Evolutionary conservation across 1,140 invertebrate genomes (phyloP).

Genomic region (Hyposmocoma kahamanoa): DNA sequence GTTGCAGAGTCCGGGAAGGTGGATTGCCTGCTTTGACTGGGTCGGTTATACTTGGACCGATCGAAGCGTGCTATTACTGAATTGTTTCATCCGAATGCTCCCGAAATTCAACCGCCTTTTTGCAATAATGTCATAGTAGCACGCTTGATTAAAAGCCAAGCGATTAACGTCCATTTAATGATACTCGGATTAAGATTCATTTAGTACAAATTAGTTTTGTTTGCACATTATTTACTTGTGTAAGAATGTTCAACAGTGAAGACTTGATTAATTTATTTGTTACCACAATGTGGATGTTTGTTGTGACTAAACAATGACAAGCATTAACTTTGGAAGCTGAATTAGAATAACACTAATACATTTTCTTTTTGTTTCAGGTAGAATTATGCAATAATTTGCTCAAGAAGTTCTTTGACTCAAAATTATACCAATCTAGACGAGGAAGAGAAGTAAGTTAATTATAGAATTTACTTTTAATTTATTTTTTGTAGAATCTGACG

Average conservation of each 20-base stretch:
- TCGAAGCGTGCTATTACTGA: constrained; percentile 65
- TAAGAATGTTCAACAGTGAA: neutral
- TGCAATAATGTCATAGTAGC: constrained; percentile 5
- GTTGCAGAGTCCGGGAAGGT: constrained; percentile 36
- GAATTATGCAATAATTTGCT: constrained; percentile 70
- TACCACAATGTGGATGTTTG: neutral
- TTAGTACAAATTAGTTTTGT: neutral
- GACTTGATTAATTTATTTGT: neutral
- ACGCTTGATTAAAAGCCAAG: constrained; percentile 37
- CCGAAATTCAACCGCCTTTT: constrained; percentile 51
- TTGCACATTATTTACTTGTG: neutral
- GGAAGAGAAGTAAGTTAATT: constrained; percentile 58
- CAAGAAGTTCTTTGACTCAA: constrained; percentile 59
- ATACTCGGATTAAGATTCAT: constrained; percentile 1
- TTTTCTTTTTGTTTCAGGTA: constrained; percentile 72
- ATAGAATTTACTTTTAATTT: no score
- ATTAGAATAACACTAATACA: constrained; percentile 54
- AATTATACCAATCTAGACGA: constrained; percentile 40
- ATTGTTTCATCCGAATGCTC: constrained; percentile 48
- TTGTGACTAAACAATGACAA: neutral
- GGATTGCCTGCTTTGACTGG: constrained; percentile 39
- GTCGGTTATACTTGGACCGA: constrained; percentile 56
- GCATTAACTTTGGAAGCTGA: neutral
- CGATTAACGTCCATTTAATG: constrained; percentile 22
- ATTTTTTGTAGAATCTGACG: no score